Conservation (phyloP, 2,113 vertebrate genomes). For the Anolis carolinensis region DNA sequence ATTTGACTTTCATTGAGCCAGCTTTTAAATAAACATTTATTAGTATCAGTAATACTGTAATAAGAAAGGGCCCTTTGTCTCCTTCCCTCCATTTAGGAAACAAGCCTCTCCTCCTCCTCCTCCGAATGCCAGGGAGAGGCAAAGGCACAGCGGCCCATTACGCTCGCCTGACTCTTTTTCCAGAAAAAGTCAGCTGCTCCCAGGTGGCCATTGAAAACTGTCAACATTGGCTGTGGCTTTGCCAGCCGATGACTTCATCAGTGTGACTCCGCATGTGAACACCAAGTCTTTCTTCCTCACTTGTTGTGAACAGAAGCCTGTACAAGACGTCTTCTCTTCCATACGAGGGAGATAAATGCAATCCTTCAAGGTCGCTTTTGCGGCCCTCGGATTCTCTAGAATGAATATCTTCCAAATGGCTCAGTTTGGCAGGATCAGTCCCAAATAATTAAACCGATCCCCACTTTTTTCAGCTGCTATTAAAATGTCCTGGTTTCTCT, state of each 20-base stretch:
- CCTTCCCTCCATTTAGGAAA: constrained; percentile 47
- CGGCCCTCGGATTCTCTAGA: no score
- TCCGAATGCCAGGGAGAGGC: constrained; percentile 55
- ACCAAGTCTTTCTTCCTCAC: constrained; percentile 56
- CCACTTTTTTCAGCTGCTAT: no score
- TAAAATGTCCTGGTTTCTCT: no score
- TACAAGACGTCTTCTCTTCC: constrained; percentile 28
- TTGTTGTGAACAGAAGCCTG: constrained; percentile 40
- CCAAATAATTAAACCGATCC: no score
- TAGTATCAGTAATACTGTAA: background rate
- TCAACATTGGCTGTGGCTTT: constrained; percentile 61
- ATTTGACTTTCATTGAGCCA: background rate
- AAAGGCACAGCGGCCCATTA: constrained; percentile 60
- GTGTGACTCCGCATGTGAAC: constrained; percentile 64
- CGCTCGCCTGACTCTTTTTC: constrained; percentile 63
- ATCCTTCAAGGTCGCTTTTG: no score
- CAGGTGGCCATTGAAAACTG: constrained; percentile 71
- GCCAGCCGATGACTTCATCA: constrained; percentile 71
- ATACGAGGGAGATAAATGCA: constrained; percentile 6
- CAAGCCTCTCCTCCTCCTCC: constrained; percentile 59
- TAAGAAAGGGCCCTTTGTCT: constrained; percentile 60
- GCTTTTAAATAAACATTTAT: constrained; percentile 4
- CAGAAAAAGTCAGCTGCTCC: constrained; percentile 60
- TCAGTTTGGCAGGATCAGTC: no score
- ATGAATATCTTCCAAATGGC: no score